Conservation (phyloP, 2,113 vertebrate genomes). For the Elephas maximus region DNA sequence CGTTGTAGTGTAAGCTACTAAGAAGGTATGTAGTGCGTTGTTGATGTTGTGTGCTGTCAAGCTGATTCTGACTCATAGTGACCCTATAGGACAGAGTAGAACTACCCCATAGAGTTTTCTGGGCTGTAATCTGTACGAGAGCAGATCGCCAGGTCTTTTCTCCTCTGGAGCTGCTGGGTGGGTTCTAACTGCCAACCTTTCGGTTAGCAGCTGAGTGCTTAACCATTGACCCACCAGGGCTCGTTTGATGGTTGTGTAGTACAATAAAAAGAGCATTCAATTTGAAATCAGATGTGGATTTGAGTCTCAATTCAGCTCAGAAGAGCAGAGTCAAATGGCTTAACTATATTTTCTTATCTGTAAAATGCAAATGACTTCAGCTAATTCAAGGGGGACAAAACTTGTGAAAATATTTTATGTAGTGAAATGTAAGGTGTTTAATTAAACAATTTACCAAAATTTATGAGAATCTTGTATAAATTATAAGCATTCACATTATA, state of each 20-base stretch:
- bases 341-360: neutral
- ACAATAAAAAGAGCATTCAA: neutral
- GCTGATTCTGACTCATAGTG: too few species aligned
- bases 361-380: slow-evolving; percentile 10
- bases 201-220: too few species aligned
- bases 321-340: neutral
- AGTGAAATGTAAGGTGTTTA: neutral
- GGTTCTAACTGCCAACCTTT: too few species aligned
- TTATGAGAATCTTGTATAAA: neutral
- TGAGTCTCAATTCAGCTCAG: neutral
- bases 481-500: neutral
- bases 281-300: neutral
- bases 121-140: too few species aligned
- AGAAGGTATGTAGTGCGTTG: neutral
- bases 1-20: neutral
- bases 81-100: too few species aligned
- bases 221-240: too few species aligned
- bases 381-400: slow-evolving; percentile 11
- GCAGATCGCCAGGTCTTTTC: too few species aligned
- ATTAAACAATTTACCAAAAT: neutral
- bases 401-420: neutral
- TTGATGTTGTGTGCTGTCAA: too few species aligned
- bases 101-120: too few species aligned
- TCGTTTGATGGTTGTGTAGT: too few species aligned
- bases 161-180: too few species aligned